phyloP scores from a whole-genome alignment of 2,888 invertebrate genomes.

The Mechanitis mazaeus region DNA sequence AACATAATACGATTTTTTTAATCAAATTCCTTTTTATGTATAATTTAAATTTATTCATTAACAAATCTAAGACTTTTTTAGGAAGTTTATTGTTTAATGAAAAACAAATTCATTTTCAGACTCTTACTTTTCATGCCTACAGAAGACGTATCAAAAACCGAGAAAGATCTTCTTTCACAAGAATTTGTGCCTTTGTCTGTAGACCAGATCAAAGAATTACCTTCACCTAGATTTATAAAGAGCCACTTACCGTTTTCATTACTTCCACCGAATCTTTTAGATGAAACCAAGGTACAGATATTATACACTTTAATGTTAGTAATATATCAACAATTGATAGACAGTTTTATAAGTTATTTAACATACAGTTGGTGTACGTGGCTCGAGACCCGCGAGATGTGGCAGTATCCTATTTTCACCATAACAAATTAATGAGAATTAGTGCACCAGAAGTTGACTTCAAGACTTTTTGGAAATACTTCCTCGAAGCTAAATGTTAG shows the following conservation, averaged over 20 bases:
- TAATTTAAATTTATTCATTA: too few relatives aligned
- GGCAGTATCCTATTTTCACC: neutral
- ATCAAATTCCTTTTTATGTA: too few relatives aligned
- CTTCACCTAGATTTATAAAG: conserved; percentile 41
- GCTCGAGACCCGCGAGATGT: conserved; percentile 1
- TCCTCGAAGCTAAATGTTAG: conserved; percentile 77
- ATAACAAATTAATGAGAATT: conserved; percentile 28
- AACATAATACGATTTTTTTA: too few relatives aligned
- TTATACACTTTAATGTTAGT: too few relatives aligned
- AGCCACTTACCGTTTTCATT: conserved; percentile 83
- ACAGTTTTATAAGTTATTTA: neutral
- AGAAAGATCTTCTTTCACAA: conserved; percentile 5
- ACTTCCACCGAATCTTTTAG: conserved; percentile 75
- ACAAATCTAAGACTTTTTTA: too few relatives aligned
- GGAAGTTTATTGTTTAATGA: conserved; percentile 32
- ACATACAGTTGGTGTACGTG: conserved; percentile 44
- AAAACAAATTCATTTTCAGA: conserved; percentile 31
- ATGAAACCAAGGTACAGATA: conserved; percentile 45
- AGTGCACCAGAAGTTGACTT: conserved; percentile 74
- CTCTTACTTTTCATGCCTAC: neutral
- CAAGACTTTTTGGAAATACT: conserved; percentile 78
- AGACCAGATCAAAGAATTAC: conserved; percentile 13
- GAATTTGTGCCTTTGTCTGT: conserved; percentile 4
- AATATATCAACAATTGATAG: too few relatives aligned
- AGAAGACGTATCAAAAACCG: neutral